Evolutionary conservation across 2,888 invertebrate genomes (phyloP), one percentile per base, ranked within the genome.

Genomic region (Tenthredo amoena): DNA sequence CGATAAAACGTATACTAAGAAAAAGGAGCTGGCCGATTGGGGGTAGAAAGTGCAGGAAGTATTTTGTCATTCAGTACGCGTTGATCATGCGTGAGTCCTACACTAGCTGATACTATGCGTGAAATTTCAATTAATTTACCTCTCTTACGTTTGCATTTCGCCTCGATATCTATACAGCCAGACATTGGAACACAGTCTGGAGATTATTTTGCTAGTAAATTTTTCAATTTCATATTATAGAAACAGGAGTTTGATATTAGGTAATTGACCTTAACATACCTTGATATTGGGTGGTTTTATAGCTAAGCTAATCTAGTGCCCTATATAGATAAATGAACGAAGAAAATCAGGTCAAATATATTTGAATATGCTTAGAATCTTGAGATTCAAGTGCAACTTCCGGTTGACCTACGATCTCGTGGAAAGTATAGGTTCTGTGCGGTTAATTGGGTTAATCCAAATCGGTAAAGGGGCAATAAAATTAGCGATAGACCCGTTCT

Each of bases 401-500:
- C 37, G 55, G 55, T 79, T n/a, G 55, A 55, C 58, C 79, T 18
- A 31, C 15, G 31, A n/a, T 21, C 26, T 12, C 21, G 21, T 74
- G 21, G n/a, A 15, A 31, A 76, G 47, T 76, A 31, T 47, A 50
- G 9, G 15, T 47, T 21, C 15, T 31, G 76, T 76, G n/a, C 15
- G 47, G 76, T 76, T 26, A 50, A 76, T 76, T 76, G 31, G 50
- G 76, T 76, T 76, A 31, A 76, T 76, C 18, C 10, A 76, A 76
- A 5, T 76, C 26, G 50, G 31, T 50, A 76, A 76, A 31, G 50
- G 50, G 76, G 31, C 76, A 31, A 76, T 76, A 50, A 76, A 76
- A 76, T 76, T 76, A 76, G 47, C 50, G 9, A 76, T 21, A 76
- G 76, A 76, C 47, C 76, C 76, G 76, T 76, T 76, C 50, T 26